A percentile compares a stretch with the other conserved stretches of the same genome.
Conservation (phyloP, 2,797 vertebrate genomes). For the Oreochromis grahami region DNA sequence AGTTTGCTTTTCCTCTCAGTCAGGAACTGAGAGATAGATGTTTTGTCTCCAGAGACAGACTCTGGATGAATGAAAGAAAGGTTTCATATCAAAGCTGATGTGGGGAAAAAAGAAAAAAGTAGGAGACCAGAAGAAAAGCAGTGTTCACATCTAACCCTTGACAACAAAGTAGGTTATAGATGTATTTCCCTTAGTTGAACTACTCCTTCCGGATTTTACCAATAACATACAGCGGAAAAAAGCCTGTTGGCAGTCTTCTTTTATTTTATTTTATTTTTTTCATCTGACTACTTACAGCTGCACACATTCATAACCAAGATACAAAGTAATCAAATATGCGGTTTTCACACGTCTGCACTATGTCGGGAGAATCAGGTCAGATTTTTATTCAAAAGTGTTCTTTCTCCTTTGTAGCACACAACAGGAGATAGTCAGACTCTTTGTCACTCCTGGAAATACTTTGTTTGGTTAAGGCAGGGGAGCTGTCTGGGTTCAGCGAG, state of each 20-base stretch:
- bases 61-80: not conserved
- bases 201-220: not conserved
- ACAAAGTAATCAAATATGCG: constrained; percentile 34
- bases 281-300: constrained; percentile 28
- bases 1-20: not conserved
- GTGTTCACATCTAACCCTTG: not conserved
- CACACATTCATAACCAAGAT: constrained; percentile 44
- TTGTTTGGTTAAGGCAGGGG: not conserved
- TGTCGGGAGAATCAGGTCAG: not conserved
- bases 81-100: not conserved
- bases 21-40: not conserved
- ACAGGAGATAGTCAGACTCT: not conserved
- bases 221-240: not conserved
- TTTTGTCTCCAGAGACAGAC: not conserved
- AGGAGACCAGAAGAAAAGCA: not conserved
- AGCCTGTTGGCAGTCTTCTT: constrained; percentile 1
- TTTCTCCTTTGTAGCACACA: not conserved
- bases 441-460: not conserved
- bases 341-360: not conserved
- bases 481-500: not conserved
- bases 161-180: not conserved
- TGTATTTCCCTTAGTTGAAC: not conserved
- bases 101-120: too few relatives aligned
- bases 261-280: constrained; percentile 22
- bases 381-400: not conserved